phyloP scores from a whole-genome alignment of 2,797 vertebrate genomes.

The Aselliscus stoliczkanus region DNA sequence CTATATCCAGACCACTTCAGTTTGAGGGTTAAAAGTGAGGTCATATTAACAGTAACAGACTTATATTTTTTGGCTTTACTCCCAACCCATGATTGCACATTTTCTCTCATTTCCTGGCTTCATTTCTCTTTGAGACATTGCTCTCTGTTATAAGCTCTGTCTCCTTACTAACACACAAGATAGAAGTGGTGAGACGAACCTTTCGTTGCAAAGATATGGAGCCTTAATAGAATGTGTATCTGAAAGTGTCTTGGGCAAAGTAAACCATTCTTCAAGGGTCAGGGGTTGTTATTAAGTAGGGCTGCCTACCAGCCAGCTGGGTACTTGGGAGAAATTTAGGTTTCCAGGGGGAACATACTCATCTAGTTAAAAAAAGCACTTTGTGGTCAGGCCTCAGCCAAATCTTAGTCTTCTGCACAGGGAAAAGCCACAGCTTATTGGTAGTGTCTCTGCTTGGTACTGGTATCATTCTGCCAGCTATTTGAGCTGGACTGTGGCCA shows the following conservation, averaged over 20 bases:
- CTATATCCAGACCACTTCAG: background rate
- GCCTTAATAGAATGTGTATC: constrained; percentile 3
- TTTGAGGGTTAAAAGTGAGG: constrained; percentile 12
- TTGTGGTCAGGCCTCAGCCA: background rate
- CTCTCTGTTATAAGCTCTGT: background rate
- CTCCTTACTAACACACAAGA: background rate
- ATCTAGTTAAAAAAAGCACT: constrained; percentile 28
- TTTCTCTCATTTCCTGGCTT: background rate
- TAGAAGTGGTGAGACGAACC: background rate
- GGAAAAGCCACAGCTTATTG: background rate
- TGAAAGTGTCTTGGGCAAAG: background rate
- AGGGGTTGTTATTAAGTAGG: constrained; percentile 3
- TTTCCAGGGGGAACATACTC: background rate
- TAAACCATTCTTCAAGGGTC: background rate
- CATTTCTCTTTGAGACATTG: background rate
- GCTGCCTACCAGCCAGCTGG: background rate
- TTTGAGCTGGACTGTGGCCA: background rate
- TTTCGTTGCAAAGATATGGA: background rate
- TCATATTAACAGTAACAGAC: constrained; percentile 16
- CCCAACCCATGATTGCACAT: background rate
- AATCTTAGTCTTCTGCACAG: background rate
- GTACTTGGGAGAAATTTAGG: constrained; percentile 2
- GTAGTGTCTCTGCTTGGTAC: background rate
- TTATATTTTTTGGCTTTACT: background rate
- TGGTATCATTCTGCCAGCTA: background rate